Conservation (phyloP, 2,888 invertebrate species). For the Malachius bipustulatus region DNA sequence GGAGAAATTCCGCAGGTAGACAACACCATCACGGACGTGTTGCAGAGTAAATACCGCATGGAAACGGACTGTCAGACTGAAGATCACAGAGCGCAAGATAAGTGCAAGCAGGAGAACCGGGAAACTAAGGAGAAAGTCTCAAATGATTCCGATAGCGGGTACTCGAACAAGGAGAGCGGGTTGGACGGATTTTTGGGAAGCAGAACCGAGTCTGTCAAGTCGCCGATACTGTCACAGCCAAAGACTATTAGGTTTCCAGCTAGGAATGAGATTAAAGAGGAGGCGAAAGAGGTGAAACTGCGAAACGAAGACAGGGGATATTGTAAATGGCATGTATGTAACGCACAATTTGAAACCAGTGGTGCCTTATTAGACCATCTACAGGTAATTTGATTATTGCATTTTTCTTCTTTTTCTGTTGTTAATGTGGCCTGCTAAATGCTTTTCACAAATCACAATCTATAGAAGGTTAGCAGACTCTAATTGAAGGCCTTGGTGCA, state of each 20-base stretch:
- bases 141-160: constrained; percentile 34
- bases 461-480: no score
- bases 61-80: neutral
- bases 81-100: neutral
- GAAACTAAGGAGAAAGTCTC: constrained; percentile 22
- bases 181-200: constrained; percentile 30
- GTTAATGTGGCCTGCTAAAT: no score
- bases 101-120: constrained; percentile 4
- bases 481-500: no score
- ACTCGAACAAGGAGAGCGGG: constrained; percentile 25
- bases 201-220: constrained; percentile 41
- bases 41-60: neutral
- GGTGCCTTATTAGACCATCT: constrained; percentile 77
- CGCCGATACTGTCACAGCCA: constrained; percentile 68
- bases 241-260: constrained; percentile 73
- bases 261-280: constrained; percentile 32
- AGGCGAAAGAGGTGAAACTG: constrained; percentile 25
- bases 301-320: constrained; percentile 34
- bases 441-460: no score
- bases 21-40: no score
- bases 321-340: constrained; percentile 78
- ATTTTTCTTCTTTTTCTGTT: no score
- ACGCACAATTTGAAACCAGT: constrained; percentile 63
- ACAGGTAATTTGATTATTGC: constrained; percentile 46
- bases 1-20: no score